Evolutionary conservation across 2,113 vertebrate species (phyloP).

Genomic region (Phoenicopterus ruber): DNA sequence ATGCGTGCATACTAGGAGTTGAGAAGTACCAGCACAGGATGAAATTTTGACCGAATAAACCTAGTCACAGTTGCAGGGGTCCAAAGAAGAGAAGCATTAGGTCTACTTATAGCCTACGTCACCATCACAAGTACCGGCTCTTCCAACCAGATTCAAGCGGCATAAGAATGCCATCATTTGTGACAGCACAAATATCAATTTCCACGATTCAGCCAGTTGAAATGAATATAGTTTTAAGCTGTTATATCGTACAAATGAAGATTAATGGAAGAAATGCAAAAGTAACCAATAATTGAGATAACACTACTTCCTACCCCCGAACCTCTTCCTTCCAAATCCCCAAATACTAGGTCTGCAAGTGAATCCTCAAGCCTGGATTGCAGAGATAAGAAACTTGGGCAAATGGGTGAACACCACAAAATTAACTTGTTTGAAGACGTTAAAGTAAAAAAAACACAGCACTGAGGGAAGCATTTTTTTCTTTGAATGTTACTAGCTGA

Average conservation of each 20-base stretch:
- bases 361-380: constrained; percentile 40
- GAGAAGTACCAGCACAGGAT: not conserved
- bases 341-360: not conserved
- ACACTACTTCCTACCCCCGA: not conserved
- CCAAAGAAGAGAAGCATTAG: not conserved
- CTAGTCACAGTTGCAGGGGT: not conserved
- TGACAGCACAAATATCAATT: not conserved
- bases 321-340: not conserved
- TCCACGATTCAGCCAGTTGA: not conserved
- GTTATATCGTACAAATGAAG: not conserved
- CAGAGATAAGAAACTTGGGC: constrained; percentile 54
- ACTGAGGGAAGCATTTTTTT: not conserved
- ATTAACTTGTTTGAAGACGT: constrained; percentile 50
- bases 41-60: not conserved
- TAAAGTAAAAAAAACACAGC: constrained; percentile 3
- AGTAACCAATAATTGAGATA: not conserved
- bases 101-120: not conserved
- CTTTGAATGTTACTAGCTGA: constrained; percentile 36
- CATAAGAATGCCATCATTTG: not conserved
- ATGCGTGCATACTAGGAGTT: no score
- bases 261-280: not conserved
- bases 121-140: not conserved
- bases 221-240: not conserved
- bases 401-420: constrained; percentile 11
- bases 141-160: not conserved